Evolutionary conservation across 2,113 vertebrate genomes (phyloP), one percentile per base, ranked within the genome.

Genomic region (Tychaedon coryphoeus): DNA sequence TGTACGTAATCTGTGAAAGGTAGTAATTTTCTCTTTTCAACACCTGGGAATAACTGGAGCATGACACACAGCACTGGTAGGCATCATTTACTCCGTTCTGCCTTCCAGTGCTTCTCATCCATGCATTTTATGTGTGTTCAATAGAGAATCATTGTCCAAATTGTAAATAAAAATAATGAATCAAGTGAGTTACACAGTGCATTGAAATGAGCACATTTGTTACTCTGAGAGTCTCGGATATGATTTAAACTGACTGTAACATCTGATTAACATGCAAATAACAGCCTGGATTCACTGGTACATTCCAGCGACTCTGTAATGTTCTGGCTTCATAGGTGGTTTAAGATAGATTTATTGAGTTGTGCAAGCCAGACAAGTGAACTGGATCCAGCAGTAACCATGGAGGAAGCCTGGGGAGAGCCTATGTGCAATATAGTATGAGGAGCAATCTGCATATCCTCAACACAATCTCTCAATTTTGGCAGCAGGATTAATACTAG

Each of bases 1-100:
- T 77, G 42, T 7, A 38, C 0, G 0, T 71, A 66, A 90, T 66
- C 54, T 50, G 33, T 23, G 23, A 80, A 79, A 93, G 79, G 67
- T 33, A 80, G 57, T 76, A 54, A 73, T 95, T 85, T 88, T 85
- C 65, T 85, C 80, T 91, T 91, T 87, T 88, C 66, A 65, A 86
- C 88, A 88, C 61, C 70, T 79, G 36, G 45, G 50, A 90, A 72
- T 38, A 86, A 40, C 66, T 82, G 78, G 29, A 47, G 47, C 8
- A 3, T 57, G 64, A 84, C 47, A 75, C 1, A 4, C 25, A 42
- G 42, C 0, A 3, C 29, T 77, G 50, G 66, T 26, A 76, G 74
- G 85, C 36, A 93, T 17, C 25, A 58, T 33, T 70, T 72, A 45
- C 43, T 51, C 64, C 0, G 0, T 70, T 74, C 83, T 88, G 65